A percentile compares a stretch with the other conserved stretches of the same genome.
These are phyloP conservation scores for Eucidaris tribuloides DNA, from an alignment of 35 echinoderm and acorn worm genomes.

Conservation along the genomic window DNA sequence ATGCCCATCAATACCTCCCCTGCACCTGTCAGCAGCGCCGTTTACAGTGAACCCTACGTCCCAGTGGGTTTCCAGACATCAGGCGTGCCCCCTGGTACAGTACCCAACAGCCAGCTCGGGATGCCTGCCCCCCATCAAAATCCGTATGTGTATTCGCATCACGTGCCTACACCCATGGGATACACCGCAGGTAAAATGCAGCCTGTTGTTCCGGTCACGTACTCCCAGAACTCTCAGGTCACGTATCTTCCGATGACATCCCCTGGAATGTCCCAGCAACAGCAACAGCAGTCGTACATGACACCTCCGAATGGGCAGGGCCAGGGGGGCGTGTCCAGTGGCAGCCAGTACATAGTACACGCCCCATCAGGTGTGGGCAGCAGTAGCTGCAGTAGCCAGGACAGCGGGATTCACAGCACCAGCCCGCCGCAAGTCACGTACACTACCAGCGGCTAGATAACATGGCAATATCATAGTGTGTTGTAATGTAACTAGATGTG, in stretches of 20 bases:
- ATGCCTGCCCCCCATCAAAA: neutral
- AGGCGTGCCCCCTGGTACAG: neutral
- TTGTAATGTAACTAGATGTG: too few species aligned
- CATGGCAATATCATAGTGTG: too few species aligned
- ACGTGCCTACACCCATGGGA: neutral
- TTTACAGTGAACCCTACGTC: neutral
- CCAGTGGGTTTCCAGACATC: neutral
- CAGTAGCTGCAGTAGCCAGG: constrained; percentile 24
- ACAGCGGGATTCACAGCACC: neutral
- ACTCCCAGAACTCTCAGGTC: neutral
- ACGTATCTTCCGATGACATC: neutral
- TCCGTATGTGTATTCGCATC: neutral
- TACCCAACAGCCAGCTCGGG: neutral
- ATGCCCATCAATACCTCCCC: neutral
- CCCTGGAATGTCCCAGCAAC: neutral
- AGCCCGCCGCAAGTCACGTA: constrained; percentile 8
- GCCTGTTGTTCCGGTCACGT: neutral
- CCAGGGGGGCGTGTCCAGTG: neutral
- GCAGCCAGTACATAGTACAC: neutral
- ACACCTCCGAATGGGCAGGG: neutral
- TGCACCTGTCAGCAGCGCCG: neutral
- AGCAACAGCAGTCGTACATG: neutral
- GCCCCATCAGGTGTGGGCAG: neutral
- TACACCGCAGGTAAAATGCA: constrained; percentile 2
- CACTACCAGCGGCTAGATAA: neutral